These are phyloP conservation scores for Heteropelma amictum DNA, from an alignment of 2,888 invertebrate genomes.

Conservation along the genomic window DNA sequence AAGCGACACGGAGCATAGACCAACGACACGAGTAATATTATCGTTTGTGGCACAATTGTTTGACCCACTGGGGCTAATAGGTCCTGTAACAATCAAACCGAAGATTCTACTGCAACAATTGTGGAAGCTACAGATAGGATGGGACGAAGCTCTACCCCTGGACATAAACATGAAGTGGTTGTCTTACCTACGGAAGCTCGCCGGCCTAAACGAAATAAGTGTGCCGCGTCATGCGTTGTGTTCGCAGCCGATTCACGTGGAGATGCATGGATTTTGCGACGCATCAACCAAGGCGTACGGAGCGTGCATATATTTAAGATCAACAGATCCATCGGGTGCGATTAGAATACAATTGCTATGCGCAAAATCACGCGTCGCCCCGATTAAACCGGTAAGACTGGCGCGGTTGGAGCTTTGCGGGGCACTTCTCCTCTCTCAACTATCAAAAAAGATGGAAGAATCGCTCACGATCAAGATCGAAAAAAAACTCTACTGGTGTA, in stretches of 20 bases:
- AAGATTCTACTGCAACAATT: no score
- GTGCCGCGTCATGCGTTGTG: no score
- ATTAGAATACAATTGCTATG: not conserved
- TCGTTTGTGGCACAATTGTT: no score
- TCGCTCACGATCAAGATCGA: no score
- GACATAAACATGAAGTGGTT: not conserved
- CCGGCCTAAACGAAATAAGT: constrained; percentile 3
- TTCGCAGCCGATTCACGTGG: not conserved
- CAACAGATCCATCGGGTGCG: not conserved
- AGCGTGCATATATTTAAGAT: constrained; percentile 10
- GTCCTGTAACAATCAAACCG: no score
- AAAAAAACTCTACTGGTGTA: no score
- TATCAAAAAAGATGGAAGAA: not conserved
- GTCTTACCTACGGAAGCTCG: not conserved
- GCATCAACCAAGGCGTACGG: constrained; percentile 30
- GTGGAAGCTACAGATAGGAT: no score
- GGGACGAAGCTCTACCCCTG: no score
- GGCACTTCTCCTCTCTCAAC: constrained; percentile 8
- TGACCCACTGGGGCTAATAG: no score
- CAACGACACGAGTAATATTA: no score
- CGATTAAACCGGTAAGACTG: constrained; percentile 4
- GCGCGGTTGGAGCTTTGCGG: constrained; percentile 31
- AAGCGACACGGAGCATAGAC: no score
- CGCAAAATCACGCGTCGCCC: constrained; percentile 15
- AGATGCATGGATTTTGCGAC: constrained; percentile 20